Conservation (phyloP, 2,888 invertebrate species). For the Nomada goodeniana region DNA sequence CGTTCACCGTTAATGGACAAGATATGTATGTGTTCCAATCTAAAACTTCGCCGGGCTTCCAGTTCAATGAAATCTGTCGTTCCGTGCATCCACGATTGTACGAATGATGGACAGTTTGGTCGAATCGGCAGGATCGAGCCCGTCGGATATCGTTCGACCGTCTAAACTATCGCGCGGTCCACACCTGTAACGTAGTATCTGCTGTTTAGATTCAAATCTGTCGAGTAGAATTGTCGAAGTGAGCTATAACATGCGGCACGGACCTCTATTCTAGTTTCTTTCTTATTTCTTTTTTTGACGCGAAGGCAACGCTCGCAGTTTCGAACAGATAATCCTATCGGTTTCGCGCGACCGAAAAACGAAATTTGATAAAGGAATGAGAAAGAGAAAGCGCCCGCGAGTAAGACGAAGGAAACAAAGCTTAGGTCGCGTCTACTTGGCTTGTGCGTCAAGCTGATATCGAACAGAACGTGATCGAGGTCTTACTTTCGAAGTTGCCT, state of each 20-base stretch:
- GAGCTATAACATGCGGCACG: too few relatives aligned
- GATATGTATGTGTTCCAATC: constrained; percentile 46
- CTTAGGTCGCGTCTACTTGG: constrained; percentile 44
- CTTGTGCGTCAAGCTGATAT: constrained; percentile 48
- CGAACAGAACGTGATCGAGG: constrained; percentile 78
- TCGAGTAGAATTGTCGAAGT: neutral
- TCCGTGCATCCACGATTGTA: neutral
- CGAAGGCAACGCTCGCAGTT: neutral
- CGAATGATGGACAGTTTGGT: too few relatives aligned
- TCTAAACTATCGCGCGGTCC: constrained; percentile 6
- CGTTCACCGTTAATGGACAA: constrained; percentile 57
- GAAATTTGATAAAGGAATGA: neutral
- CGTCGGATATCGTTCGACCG: neutral
- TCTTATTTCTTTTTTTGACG: neutral
- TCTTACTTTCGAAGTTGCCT: constrained; percentile 77
- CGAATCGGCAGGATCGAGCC: neutral
- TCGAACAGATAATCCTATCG: neutral
- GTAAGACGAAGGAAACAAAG: constrained; percentile 50
- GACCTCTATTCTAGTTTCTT: too few relatives aligned
- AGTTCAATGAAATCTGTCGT: constrained; percentile 3
- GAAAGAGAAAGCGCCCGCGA: neutral
- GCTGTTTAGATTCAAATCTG: neutral
- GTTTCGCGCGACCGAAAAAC: neutral
- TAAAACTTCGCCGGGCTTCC: constrained; percentile 27
- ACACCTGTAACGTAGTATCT: neutral